Evolutionary conservation across 2,888 invertebrate species (phyloP).

Genomic region (Plagodis pulveraria): DNA sequence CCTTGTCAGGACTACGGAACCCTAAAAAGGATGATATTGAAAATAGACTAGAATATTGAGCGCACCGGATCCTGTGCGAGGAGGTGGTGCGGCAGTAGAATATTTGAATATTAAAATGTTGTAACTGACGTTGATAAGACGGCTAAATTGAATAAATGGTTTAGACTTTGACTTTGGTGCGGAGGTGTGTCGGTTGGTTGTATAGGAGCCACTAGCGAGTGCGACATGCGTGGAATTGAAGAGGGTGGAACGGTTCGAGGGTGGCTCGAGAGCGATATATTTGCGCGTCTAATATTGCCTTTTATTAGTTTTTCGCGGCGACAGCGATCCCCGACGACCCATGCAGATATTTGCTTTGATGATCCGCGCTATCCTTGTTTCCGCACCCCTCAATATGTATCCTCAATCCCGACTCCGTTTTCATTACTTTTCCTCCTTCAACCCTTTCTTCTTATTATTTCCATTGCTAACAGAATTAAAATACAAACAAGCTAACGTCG

Average conservation of each 20-base stretch:
- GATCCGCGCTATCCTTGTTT: slow-evolving; percentile 28
- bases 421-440: slow-evolving; percentile 36
- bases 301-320: slow-evolving; percentile 82
- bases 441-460: slow-evolving; percentile 44
- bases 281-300: slow-evolving; percentile 68
- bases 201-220: slow-evolving; percentile 3
- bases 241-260: slow-evolving; percentile 24
- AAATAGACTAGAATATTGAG: too few relatives aligned
- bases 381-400: slow-evolving; percentile 3
- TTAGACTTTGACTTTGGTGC: not conserved
- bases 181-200: not conserved
- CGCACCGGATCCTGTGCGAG: too few relatives aligned
- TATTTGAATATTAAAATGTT: too few relatives aligned
- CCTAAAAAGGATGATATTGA: too few relatives aligned
- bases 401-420: slow-evolving; percentile 22
- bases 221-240: slow-evolving; percentile 35
- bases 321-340: slow-evolving; percentile 54
- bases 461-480: slow-evolving; percentile 54
- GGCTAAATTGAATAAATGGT: too few relatives aligned
- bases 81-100: too few relatives aligned
- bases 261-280: slow-evolving; percentile 49
- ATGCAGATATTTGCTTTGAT: slow-evolving; percentile 63
- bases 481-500: slow-evolving; percentile 51
- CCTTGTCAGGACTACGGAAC: too few relatives aligned
- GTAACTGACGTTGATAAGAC: too few relatives aligned